phyloP scores from a whole-genome alignment of 2,888 invertebrate genomes.

The Oscheius myriophilus region DNA sequence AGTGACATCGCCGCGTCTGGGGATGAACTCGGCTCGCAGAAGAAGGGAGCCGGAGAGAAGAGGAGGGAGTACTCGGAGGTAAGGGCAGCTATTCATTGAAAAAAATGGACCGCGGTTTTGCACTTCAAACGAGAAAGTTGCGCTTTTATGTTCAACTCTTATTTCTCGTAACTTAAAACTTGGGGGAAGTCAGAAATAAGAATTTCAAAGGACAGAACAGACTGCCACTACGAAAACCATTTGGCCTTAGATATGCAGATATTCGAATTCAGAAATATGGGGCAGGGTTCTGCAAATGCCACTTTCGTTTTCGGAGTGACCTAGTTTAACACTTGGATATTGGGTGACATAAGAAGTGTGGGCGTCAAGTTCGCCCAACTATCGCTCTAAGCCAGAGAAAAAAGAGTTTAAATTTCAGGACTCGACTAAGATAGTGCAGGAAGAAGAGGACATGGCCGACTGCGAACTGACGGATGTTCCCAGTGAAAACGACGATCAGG shows the following conservation, averaged over 20 bases:
- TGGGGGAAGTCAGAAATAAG: too few relatives aligned
- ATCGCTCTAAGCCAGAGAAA: neutral
- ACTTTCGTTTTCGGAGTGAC: too few relatives aligned
- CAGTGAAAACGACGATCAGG: conserved; percentile 46
- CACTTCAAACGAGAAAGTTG: too few relatives aligned
- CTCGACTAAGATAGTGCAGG: neutral
- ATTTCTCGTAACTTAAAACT: too few relatives aligned
- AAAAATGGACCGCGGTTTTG: too few relatives aligned
- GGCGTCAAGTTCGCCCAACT: neutral
- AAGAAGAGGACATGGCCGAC: conserved; percentile 57
- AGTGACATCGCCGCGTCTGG: conserved; percentile 5
- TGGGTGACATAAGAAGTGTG: neutral
- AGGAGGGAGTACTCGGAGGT: conserved; percentile 9
- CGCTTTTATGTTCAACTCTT: too few relatives aligned
- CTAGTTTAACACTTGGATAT: neutral
- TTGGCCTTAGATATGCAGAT: too few relatives aligned
- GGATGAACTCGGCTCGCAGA: neutral
- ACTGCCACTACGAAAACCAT: too few relatives aligned
- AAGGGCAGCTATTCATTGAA: too few relatives aligned
- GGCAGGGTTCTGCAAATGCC: too few relatives aligned
- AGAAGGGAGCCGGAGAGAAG: neutral
- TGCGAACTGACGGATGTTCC: conserved; percentile 54
- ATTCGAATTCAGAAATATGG: too few relatives aligned
- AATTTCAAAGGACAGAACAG: too few relatives aligned
- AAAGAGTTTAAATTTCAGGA: neutral